A percentile compares a stretch with the other conserved stretches of the same genome.
phyloP scores from a whole-genome alignment of 2,113 vertebrate genomes.

The Microcebus tavaratra region DNA sequence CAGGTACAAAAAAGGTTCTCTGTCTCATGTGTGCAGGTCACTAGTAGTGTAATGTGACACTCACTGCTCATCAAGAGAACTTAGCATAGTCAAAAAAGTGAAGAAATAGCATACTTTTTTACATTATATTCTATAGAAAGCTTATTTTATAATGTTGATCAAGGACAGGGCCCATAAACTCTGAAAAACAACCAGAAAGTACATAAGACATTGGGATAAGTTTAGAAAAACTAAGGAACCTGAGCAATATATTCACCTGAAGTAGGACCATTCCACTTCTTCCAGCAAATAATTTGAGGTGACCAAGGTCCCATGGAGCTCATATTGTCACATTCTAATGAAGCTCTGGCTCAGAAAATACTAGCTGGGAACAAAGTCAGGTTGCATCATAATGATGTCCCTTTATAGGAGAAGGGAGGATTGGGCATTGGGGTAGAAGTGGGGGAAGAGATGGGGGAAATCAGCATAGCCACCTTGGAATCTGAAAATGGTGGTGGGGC shows the following conservation, averaged over 20 bases:
- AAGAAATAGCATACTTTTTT: neutral
- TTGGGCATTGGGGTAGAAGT: neutral
- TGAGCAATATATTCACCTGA: neutral
- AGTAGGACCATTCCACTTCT: neutral
- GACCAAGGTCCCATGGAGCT: neutral
- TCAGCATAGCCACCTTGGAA: neutral
- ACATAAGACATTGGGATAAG: neutral
- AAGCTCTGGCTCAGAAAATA: neutral
- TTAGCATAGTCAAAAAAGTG: neutral
- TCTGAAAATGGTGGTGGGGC: neutral
- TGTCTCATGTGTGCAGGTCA: neutral
- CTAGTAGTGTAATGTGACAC: neutral
- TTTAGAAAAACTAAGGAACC: neutral
- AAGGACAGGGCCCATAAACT: neutral
- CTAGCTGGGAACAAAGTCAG: neutral
- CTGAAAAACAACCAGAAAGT: neutral
- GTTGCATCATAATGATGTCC: neutral
- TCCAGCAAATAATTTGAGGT: neutral
- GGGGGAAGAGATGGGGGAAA: neutral
- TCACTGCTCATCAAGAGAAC: neutral
- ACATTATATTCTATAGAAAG: neutral
- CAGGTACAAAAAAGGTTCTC: neutral
- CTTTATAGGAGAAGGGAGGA: neutral
- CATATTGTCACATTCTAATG: neutral
- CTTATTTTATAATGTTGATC: neutral